Conservation (phyloP, 2,113 vertebrate genomes). For the Nothobranchius furzeri region DNA sequence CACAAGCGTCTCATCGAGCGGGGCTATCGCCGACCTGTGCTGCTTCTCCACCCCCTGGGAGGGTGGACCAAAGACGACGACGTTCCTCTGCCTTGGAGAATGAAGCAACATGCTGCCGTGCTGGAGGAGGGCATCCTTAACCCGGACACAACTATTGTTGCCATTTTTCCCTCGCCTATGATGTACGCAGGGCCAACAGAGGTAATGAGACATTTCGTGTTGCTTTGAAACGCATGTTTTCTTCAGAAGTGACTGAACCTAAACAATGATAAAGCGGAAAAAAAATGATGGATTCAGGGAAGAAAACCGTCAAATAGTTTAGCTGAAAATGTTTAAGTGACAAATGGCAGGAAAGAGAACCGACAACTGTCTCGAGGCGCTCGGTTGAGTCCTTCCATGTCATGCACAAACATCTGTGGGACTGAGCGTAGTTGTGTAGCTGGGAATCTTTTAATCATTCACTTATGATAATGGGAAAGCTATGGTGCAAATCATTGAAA, state of each 20-base stretch:
- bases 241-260: constrained; percentile 24
- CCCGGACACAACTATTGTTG: constrained; percentile 90
- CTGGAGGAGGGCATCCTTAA: constrained; percentile 91
- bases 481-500: constrained; percentile 46
- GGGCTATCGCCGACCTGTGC: constrained; percentile 91
- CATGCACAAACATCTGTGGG: constrained; percentile 30
- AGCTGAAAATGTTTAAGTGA: constrained; percentile 34
- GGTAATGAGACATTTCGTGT: constrained; percentile 75
- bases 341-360: constrained; percentile 47
- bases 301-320: constrained; percentile 17
- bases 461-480: constrained; percentile 48
- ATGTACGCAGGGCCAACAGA: constrained; percentile 99
- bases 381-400: constrained; percentile 41
- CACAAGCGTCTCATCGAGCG: constrained; percentile 90
- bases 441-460: constrained; percentile 54
- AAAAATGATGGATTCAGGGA: constrained; percentile 6
- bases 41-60: constrained; percentile 94
- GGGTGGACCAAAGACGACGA: constrained; percentile 99
- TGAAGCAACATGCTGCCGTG: constrained; percentile 95
- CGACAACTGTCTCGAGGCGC: constrained; percentile 18
- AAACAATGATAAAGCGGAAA: constrained; percentile 3
- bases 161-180: constrained; percentile 98
- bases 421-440: constrained; percentile 29
- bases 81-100: constrained; percentile 93
- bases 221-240: constrained; percentile 17